Conservation (phyloP, 2,113 vertebrate genomes). For the Mionectes macconnelli region DNA sequence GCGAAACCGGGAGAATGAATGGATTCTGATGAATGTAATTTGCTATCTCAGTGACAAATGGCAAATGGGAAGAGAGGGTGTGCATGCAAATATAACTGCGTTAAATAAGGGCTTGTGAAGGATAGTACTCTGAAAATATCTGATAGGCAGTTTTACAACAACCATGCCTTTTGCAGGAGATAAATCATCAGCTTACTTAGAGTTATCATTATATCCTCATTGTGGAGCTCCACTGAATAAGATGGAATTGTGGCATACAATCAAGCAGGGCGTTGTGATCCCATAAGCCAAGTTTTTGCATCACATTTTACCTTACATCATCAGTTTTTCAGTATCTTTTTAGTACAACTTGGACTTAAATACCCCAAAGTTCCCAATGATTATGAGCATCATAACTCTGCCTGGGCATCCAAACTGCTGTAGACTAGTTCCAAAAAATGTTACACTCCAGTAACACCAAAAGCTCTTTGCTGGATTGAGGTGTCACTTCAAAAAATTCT, state of each 20-base stretch:
- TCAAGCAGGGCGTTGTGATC: background rate
- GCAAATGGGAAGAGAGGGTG: conserved; percentile 62
- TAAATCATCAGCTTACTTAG: conserved; percentile 50
- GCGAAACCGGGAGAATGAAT: conserved; percentile 65
- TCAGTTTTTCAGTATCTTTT: background rate
- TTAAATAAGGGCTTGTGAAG: conserved; percentile 68
- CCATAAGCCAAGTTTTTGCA: background rate
- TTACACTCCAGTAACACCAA: background rate
- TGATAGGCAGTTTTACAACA: conserved; percentile 45
- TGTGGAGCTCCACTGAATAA: conserved; percentile 15
- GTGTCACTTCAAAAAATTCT: background rate
- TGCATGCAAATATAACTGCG: conserved; percentile 63
- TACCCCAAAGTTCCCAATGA: background rate
- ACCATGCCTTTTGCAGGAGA: conserved; percentile 22
- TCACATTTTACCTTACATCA: background rate
- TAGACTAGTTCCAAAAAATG: background rate
- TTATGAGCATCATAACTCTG: background rate
- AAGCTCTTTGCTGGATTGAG: background rate
- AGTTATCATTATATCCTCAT: conserved; percentile 45
- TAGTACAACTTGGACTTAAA: background rate
- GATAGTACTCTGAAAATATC: conserved; percentile 47
- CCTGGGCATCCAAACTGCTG: background rate
- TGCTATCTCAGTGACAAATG: conserved; percentile 70
- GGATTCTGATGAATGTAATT: conserved; percentile 74
- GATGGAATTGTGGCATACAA: background rate